Evolutionary conservation across 2,888 invertebrate species (phyloP), one percentile per base, ranked within the genome.

Genomic region (Atethmia centrago): DNA sequence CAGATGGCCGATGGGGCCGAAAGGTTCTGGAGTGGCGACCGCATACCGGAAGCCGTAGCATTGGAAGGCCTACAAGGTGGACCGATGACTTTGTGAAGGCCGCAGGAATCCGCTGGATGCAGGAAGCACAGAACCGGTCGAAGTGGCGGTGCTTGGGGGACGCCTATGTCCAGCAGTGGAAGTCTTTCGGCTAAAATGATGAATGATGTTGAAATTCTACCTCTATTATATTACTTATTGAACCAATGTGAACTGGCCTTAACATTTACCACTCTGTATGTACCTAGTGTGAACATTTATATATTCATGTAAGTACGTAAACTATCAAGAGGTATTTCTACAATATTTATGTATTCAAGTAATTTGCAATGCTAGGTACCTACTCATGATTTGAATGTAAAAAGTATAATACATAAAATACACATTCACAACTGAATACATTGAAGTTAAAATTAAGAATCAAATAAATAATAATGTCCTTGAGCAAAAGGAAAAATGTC

Each of bases 331-430:
- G 40, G 53, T 73, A 28, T 40, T 2, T 49, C 7, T 10, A 63
- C 25, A 55, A 21, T 80, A 53, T 40, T 55, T 66, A 81, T 79
- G 81, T 69, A 28, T 12, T n/a, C 45, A 62, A n/a, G 14, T 42
- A 4, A 58, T 82, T 71, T 58, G 28, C 64, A 51, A 55, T 19
- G 28, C 45, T 5, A 36, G 21, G 64, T 74, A 49, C 36, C 53
- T 42, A 67, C n/a, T n/a, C n/a, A n/a, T 63, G 45, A 31, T 14
- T 59, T 42, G 31, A 49, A 28, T 53, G 47, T 40, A 74, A 58
- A 72, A 58, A 47, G 1, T 25, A 31, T 28, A 14, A n/a, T 25
- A 47, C 36, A 51, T 51, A 53, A 51, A 25, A 58, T n/a, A 59
- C 16, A 36, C 25, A 45, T 62, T 62, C 2, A 51, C 42, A 59